Conservation (phyloP, 1,140 invertebrate genomes). For the Aphelenchoides besseyi region DNA sequence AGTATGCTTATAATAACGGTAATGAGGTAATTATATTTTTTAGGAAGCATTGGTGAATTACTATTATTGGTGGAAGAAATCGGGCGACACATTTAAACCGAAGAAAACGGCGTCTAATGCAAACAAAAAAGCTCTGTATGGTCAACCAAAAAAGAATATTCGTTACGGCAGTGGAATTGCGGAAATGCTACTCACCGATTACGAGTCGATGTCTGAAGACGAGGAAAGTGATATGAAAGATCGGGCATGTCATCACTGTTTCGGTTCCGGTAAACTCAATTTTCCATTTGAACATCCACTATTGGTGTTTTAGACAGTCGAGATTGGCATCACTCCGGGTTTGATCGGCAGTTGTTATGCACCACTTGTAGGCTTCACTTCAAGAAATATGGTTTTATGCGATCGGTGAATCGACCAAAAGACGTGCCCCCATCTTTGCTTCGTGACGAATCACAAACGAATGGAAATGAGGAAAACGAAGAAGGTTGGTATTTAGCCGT, state of each 20-base stretch:
- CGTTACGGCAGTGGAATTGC: background rate
- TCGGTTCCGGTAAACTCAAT: conserved; percentile 68
- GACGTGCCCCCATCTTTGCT: background rate
- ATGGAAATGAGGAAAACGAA: conserved; percentile 6
- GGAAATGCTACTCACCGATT: conserved; percentile 37
- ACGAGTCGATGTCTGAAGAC: conserved; percentile 71
- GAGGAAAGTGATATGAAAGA: conserved; percentile 73
- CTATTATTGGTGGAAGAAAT: conserved; percentile 99
- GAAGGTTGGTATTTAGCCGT: conserved; percentile 4
- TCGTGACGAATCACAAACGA: background rate
- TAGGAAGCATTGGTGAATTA: conserved; percentile 92
- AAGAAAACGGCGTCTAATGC: background rate
- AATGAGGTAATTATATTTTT: too few relatives aligned
- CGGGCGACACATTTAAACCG: conserved; percentile 81
- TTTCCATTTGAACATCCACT: conserved; percentile 11
- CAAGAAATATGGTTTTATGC: conserved; percentile 79
- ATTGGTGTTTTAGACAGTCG: conserved; percentile 67
- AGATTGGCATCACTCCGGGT: conserved; percentile 76
- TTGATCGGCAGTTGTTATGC: conserved; percentile 74
- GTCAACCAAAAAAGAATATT: background rate
- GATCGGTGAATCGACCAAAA: conserved; percentile 65
- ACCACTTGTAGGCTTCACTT: conserved; percentile 77
- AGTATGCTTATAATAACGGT: conserved; percentile 67
- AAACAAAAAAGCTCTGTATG: background rate
- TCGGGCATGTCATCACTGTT: conserved; percentile 67